Evolutionary conservation across 2,113 vertebrate species (phyloP), one percentile per base, ranked within the genome.

Genomic region (Clarias batrachus): DNA sequence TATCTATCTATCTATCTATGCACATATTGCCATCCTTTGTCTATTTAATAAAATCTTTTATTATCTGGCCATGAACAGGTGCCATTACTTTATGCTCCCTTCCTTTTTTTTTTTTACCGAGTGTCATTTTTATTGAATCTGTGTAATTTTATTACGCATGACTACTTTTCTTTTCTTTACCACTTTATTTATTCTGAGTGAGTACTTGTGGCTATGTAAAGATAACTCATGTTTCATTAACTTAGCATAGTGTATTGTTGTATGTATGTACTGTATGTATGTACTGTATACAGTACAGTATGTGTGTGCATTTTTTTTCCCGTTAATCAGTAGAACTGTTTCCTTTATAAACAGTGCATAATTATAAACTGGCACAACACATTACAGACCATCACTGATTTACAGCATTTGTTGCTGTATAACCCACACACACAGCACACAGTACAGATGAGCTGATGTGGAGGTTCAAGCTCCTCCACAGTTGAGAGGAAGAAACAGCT

Each of bases 401-500:
- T 48, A 76, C 33, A 76, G 37, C 12, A 13, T 52, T 52, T 48
- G n/a, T 11, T 2, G 23, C 41, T 54, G 25, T 3, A 11, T 41
- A 74, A 25, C 63, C 23, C 23, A 79, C 62, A 54, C 62, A 54
- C 65, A 65, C 6, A 23, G 52, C n/a, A 68, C 80, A 66, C 71
- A 83, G 48, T 79, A 33, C 56, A 86, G 84, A 30, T 52, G n/a
- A 83, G 80, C 62, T 82, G 37, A 73, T 86, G 66, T 83, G 80
- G 62, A 5, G 81, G 62, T 86, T 60, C 60, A 56, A 68, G 74
- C 27, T 54, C 30, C 41, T 11, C 78, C 81, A 66, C 81, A 84
- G 41, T 56, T 71, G 52, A 87, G 48, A 62, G 65, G 70, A 87
- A 87, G 62, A 85, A 89, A 78, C 37, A 54, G 70, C 33, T 82